Percentiles rank a stretch among this genome's conserved stretches.
phyloP scores from a whole-genome alignment of 2,888 invertebrate genomes.

The Phyllotreta cruciferae region DNA sequence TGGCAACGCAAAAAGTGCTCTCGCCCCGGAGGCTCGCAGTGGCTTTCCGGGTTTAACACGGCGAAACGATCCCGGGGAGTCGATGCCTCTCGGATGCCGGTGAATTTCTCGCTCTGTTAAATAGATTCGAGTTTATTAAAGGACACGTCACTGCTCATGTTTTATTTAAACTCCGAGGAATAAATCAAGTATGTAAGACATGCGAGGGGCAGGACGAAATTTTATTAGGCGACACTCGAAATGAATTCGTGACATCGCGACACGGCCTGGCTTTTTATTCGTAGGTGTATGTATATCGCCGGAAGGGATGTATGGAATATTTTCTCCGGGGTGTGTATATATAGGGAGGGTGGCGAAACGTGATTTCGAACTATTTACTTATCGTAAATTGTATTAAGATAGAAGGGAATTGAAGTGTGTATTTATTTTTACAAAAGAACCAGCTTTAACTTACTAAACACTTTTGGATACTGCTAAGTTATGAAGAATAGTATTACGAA shows the following conservation, averaged over 20 bases:
- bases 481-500: no score
- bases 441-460: no score
- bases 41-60: conserved; percentile 31
- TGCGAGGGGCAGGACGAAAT: conserved; percentile 16
- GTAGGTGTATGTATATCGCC: no score
- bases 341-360: no score
- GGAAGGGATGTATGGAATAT: no score
- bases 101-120: conserved; percentile 50
- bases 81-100: no score
- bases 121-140: conserved; percentile 46
- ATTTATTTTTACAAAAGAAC: no score
- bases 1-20: conserved; percentile 41
- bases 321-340: no score
- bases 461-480: no score
- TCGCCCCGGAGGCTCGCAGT: conserved; percentile 20
- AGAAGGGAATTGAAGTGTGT: no score
- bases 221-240: conserved; percentile 15
- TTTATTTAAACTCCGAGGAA: conserved; percentile 45
- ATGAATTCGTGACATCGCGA: conserved; percentile 11
- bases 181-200: conserved; percentile 29
- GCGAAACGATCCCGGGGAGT: conserved; percentile 44
- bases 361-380: no score
- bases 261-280: not conserved
- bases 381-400: no score
- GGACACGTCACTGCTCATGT: conserved; percentile 49